Base-by-base conservation (phyloP, 2,797 vertebrate genomes). In the Neopelma chrysocephalum region DNA sequence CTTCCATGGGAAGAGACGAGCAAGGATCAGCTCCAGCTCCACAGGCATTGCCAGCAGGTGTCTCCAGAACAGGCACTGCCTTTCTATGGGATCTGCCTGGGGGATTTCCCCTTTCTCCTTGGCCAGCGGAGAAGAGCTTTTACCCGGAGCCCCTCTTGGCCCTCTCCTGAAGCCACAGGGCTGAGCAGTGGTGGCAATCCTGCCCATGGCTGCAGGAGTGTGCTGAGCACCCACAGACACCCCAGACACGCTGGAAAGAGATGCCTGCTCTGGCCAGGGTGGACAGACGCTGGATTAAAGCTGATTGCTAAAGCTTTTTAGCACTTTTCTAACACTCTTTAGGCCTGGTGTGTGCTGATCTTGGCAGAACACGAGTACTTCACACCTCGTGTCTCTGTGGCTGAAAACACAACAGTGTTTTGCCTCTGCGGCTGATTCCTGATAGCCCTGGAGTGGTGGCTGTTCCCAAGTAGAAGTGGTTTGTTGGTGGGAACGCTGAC, bases 11-110 rank as follows among this genome's bases (percentile, higher is more conserved):
- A 56, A 53, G 43, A 57, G 40, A 27, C 5, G 23, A 81, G n/a
- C 0, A 0, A 5, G 16, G 73, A 47, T 11, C 51, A 38, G 45
- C 68, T 53, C 0, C 0, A 60, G 75, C 57, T 88, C 4, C 1
- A 1, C 1, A 5, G 57, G n/a, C 19, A 2, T 25, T 69, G 66
- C 91, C 94, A 91, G 82, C 72, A 91, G 94, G 45, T 90, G 92
- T 92, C 96, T 91, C 36, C 42, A 80, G 43, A 91, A 48, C 56
- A 53, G 71, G 82, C 50, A 7, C 6, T 43, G 57, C 15, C 18
- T 62, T 66, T 48, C 31, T 77, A 23, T n/a, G 61, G 34, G 34
- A 29, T 78, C 51, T 22, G n/a, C 32, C 23, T 25, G 27, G n/a
- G 58, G 18, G 1, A 62, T 54, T 69, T 45, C 77, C n/a, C 85